These are phyloP conservation scores for Orchestia grillus DNA, from an alignment of 1,140 invertebrate genomes.

Conservation along the genomic window DNA sequence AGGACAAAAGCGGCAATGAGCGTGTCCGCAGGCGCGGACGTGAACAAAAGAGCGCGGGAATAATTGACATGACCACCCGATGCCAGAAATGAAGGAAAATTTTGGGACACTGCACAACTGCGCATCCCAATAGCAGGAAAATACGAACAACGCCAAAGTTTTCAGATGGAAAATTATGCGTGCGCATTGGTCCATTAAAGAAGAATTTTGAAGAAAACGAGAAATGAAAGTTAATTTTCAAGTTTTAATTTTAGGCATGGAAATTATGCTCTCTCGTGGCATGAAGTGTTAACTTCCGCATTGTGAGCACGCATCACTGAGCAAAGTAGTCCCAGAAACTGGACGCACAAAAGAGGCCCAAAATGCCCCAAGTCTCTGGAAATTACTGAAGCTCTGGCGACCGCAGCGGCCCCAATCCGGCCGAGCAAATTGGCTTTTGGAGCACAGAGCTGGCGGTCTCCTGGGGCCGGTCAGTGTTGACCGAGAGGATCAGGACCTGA, in stretches of 20 bases:
- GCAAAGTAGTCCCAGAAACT: background rate
- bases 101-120: background rate
- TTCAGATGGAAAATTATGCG: background rate
- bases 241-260: background rate
- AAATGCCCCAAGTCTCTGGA: background rate
- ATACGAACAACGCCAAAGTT: background rate
- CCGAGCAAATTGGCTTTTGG: background rate
- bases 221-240: background rate
- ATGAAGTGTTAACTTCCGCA: background rate
- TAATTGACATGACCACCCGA: background rate
- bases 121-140: background rate
- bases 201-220: background rate
- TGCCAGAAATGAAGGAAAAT: background rate
- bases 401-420: background rate
- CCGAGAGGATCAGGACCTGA: background rate
- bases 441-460: background rate
- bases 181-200: too few species aligned
- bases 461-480: background rate
- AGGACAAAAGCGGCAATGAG: constrained; percentile 27
- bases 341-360: background rate
- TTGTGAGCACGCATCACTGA: background rate
- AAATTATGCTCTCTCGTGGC: background rate
- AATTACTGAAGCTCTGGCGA: background rate
- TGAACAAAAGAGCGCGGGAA: background rate
- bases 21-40: background rate